A percentile compares a stretch with the other conserved stretches of the same genome.
These are phyloP conservation scores for Platynereis dumerilii DNA, from an alignment of 2,888 invertebrate genomes.

Conservation along the genomic window DNA sequence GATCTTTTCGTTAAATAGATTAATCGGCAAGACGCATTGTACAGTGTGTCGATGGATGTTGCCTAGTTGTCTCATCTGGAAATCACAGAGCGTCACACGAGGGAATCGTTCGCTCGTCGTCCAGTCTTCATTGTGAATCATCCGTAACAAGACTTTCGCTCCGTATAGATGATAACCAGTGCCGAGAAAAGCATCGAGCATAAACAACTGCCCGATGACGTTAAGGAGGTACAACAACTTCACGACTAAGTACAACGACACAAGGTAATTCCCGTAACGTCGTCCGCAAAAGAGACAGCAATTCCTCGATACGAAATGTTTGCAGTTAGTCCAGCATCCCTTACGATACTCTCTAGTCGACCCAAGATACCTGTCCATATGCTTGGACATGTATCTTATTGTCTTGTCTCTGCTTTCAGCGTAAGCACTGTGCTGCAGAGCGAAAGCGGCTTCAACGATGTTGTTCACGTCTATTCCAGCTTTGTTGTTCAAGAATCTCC, in stretches of 20 bases:
- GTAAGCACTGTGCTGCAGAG: conserved; percentile 32
- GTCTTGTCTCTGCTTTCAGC: conserved; percentile 58
- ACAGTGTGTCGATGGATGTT: conserved; percentile 41
- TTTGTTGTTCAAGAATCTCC: conserved; percentile 64
- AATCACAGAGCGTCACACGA: conserved; percentile 38
- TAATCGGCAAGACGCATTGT: conserved; percentile 57
- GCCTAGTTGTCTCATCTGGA: conserved; percentile 36
- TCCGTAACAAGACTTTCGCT: conserved; percentile 30
- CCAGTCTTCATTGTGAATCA: conserved; percentile 33
- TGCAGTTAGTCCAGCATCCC: conserved; percentile 54
- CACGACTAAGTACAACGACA: conserved; percentile 63
- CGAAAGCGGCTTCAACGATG: conserved; percentile 35
- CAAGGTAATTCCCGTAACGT: conserved; percentile 64
- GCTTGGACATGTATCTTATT: conserved; percentile 63
- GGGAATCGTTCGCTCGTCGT: conserved; percentile 36
- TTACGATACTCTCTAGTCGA: conserved; percentile 60
- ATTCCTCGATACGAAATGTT: conserved; percentile 56
- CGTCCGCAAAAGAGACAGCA: conserved; percentile 60
- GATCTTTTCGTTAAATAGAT: conserved; percentile 55
- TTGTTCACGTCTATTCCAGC: conserved; percentile 49
- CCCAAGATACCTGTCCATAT: conserved; percentile 64
- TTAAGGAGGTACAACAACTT: conserved; percentile 63
- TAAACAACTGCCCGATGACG: conserved; percentile 64
- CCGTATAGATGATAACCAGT: conserved; percentile 47
- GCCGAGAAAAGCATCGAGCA: conserved; percentile 44